Base-by-base conservation (phyloP, 2,113 vertebrate genomes). In the Trogon melanurus region DNA sequence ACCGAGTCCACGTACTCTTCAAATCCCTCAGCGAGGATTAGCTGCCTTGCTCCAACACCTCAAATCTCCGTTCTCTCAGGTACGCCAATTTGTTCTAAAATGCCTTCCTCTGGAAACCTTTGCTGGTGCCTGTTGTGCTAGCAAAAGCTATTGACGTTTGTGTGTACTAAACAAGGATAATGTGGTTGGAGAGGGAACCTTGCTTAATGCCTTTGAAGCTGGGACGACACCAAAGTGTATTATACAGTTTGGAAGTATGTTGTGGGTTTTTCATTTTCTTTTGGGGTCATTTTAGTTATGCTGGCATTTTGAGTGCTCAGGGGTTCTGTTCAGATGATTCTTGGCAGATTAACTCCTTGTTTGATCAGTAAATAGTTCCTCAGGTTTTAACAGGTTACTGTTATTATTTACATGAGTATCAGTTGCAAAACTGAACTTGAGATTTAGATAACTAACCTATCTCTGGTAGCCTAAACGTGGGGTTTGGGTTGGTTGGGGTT, bases 41-140 rank as follows among this genome's bases (percentile, higher is more conserved):
- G 94, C 82, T 94, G 95, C 86, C 96, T 96, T 61, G 76, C 95
- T 91, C 95, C 60, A 0, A 96, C 88, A 34, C 96, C 94, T 79
- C 91, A 94, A 38, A 95, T 97, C 64, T 97, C 95, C 11, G 25
- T 95, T 84, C 92, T 97, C 32, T 83, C 97, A 97, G 96, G 97
- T 97, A 97, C 19, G 86, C 23, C 53, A 18, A 5, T 85, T 89
- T 61, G 34, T 84, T 66, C 57, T 44, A 7, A 75, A 74, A 44
- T 45, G 6, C 34, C 51, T 72, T 41, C 26, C 30, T 51, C 13
- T 66, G 38, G 48, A 47, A 26, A 79, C 2, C 64, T 85, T 51
- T 64, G 16, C 21, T 92, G 44, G 9, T 50, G n/a, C 21, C 65
- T 65, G 36, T 51, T 34, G 22, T 9, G 26, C 22, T 79, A 51